Conservation (phyloP, 2,113 vertebrate species). For the Neodon shergylaensis region DNA sequence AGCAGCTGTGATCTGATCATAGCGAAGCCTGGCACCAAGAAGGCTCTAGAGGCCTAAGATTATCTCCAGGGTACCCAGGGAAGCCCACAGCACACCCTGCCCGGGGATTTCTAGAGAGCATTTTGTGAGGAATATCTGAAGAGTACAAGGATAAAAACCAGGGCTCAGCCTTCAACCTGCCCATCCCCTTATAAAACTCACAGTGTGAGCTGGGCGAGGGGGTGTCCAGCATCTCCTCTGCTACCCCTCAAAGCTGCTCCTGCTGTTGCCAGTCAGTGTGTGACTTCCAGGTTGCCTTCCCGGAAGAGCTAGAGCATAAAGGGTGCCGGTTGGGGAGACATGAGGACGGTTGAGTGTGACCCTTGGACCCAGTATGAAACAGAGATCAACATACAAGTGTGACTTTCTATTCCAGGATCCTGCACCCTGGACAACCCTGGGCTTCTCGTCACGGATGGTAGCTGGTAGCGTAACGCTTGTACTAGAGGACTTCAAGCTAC, state of each 20-base stretch:
- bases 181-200: neutral
- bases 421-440: neutral
- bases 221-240: neutral
- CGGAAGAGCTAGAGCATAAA: neutral
- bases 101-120: neutral
- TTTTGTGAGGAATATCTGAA: neutral
- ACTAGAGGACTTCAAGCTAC: neutral
- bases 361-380: neutral
- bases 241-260: neutral
- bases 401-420: neutral
- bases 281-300: neutral
- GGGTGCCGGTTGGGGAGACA: neutral
- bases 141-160: neutral
- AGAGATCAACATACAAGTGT: neutral
- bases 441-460: neutral
- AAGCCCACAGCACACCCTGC: neutral
- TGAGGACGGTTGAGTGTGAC: neutral
- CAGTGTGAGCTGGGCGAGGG: accelerated
- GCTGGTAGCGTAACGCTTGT: neutral
- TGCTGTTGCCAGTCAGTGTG: neutral
- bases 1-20: neutral
- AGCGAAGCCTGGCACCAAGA: neutral
- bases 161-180: neutral
- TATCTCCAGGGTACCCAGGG: neutral
- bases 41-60: neutral